These are phyloP conservation scores for Protobothrops mucrosquamatus DNA, from an alignment of 2,113 vertebrate genomes.

Conservation along the genomic window DNA sequence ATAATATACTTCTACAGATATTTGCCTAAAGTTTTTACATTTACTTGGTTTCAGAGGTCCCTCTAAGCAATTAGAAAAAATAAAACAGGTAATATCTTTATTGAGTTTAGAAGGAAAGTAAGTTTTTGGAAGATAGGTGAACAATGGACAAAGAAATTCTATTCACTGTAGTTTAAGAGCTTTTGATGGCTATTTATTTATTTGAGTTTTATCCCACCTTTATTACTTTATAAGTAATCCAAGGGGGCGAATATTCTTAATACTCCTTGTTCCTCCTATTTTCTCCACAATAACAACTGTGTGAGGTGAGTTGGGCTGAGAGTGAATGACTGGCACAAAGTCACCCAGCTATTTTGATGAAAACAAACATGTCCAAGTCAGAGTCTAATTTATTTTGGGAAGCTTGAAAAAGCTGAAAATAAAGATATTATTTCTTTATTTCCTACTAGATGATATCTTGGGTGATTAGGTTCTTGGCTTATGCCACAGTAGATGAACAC, in stretches of 20 bases:
- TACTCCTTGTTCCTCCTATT: too few species aligned
- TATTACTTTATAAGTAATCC: too few species aligned
- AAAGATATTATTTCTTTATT: not conserved
- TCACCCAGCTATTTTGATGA: not conserved
- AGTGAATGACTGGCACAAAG: too few species aligned
- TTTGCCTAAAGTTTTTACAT: not conserved
- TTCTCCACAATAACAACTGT: too few species aligned
- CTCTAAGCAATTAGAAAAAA: not conserved
- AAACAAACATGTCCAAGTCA: not conserved
- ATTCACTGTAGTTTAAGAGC: not conserved
- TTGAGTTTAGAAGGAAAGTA: not conserved
- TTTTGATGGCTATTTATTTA: not conserved
- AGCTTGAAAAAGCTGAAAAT: not conserved
- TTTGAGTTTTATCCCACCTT: too few species aligned
- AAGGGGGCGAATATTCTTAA: too few species aligned
- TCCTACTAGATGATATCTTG: not conserved
- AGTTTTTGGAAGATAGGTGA: not conserved
- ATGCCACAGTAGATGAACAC: not conserved
- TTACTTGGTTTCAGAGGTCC: too few species aligned
- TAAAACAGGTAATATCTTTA: not conserved
- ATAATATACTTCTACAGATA: not conserved
- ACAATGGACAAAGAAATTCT: not conserved
- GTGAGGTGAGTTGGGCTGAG: too few species aligned
- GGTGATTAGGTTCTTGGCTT: not conserved
- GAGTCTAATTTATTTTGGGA: not conserved